Evolutionary conservation across 2,888 invertebrate species (phyloP).

Genomic region (Orthonychiurus folsomi): DNA sequence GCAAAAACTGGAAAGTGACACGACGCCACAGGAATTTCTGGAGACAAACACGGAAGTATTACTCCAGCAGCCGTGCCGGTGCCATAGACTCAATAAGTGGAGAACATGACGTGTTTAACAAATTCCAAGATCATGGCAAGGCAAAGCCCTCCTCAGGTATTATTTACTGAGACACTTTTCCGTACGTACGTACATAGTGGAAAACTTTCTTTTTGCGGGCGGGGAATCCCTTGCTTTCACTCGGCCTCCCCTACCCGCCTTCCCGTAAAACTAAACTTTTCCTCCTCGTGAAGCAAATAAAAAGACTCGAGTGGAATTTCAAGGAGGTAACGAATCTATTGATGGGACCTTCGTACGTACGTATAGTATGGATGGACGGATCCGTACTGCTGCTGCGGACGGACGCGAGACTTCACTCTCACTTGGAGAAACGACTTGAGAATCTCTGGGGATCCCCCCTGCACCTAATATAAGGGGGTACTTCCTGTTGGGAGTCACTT

Average conservation of each 20-base stretch:
- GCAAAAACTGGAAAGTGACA: too few relatives aligned
- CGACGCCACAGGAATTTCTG: too few relatives aligned
- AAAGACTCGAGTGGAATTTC: not conserved
- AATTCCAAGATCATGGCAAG: not conserved
- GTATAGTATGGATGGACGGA: too few relatives aligned
- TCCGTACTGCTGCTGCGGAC: too few relatives aligned
- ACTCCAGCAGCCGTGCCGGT: not conserved
- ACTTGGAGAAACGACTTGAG: not conserved
- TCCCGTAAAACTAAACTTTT: too few relatives aligned
- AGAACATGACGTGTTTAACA: not conserved
- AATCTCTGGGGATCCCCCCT: not conserved
- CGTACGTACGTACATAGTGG: too few relatives aligned
- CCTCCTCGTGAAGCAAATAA: not conserved
- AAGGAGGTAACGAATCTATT: not conserved
- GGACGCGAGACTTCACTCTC: not conserved
- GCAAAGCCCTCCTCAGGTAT: not conserved
- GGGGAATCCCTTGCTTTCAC: too few relatives aligned
- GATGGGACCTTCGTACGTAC: not conserved
- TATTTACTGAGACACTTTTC: not conserved
- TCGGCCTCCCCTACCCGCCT: too few relatives aligned
- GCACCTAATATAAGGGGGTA: not conserved
- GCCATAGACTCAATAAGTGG: not conserved
- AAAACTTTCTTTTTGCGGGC: too few relatives aligned
- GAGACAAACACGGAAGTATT: too few relatives aligned
- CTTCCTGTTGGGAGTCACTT: not conserved